phyloP scores from a whole-genome alignment of 2,113 vertebrate genomes.

The Leptodactylus fuscus region DNA sequence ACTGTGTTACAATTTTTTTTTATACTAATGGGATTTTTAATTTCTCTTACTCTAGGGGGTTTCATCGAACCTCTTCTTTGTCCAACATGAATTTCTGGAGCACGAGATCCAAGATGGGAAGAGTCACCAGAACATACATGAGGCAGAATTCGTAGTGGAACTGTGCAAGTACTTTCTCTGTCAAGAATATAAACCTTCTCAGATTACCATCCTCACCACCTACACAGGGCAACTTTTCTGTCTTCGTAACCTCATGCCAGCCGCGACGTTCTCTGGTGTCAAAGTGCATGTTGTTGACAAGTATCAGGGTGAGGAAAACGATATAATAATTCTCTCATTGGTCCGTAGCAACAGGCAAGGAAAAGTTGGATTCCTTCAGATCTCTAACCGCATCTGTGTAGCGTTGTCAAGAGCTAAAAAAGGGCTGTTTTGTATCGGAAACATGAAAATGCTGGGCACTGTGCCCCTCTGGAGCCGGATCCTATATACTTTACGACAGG shows the following conservation, averaged over 20 bases:
- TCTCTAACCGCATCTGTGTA: slow-evolving; percentile 90
- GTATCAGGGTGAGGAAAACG: slow-evolving; percentile 96
- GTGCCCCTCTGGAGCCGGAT: slow-evolving; percentile 89
- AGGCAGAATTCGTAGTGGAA: slow-evolving; percentile 87
- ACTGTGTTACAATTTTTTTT: neutral
- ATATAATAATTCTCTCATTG: slow-evolving; percentile 90
- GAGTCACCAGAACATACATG: slow-evolving; percentile 89
- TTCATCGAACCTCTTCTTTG: slow-evolving; percentile 85
- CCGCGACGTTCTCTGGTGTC: slow-evolving; percentile 79
- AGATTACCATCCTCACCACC: slow-evolving; percentile 95
- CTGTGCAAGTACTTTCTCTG: slow-evolving; percentile 86
- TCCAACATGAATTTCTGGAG: slow-evolving; percentile 84
- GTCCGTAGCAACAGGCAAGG: slow-evolving; percentile 87
- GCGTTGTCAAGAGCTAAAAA: slow-evolving; percentile 93
- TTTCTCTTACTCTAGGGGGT: slow-evolving; percentile 78
- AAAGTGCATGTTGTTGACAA: slow-evolving; percentile 95
- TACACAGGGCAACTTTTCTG: slow-evolving; percentile 91
- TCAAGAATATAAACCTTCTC: slow-evolving; percentile 87
- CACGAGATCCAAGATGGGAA: slow-evolving; percentile 85
- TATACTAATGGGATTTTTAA: neutral
- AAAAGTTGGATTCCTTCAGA: slow-evolving; percentile 88
- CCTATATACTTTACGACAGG: slow-evolving; percentile 80
- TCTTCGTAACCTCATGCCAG: slow-evolving; percentile 84
- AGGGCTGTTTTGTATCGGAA: slow-evolving; percentile 89
- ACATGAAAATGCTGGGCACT: slow-evolving; percentile 82